Evolutionary conservation across 1,140 invertebrate species (phyloP), one percentile per base, ranked within the genome.

Genomic region (Trichonephila inaurata): DNA sequence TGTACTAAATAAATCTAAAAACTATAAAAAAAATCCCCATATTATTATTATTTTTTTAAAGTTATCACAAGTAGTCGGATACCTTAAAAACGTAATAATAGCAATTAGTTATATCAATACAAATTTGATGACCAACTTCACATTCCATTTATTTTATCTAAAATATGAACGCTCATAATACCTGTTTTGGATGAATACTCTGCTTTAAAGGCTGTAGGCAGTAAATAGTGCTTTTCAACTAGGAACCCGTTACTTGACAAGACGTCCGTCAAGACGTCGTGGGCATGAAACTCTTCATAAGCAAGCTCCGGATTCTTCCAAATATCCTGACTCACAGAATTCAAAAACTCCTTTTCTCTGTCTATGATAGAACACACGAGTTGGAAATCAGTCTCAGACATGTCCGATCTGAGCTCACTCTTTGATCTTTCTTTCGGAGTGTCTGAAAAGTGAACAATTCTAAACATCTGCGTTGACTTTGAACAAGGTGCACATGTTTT

Each of bases 231-330:
- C 64, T 95, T 95, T 51, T 95, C 93, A 7, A 96, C 95, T 19
- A 82, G 14, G 92, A 96, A 96, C 3, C 95, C 95, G 24, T 94
- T 40, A 40, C 94, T 90, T 62, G 95, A 92, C 3, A 96, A 93
- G 92, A 94, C 95, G 28, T 95, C 91, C 3, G 95, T 95, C 3
- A 96, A 87, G 6, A 95, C 64, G 14, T 95, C 69, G 91, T 96
- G 96, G 6, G 95, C 96, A 91, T 95, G 94, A n/a, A 94, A 64
- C 86, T 96, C 96, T n/a, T 96, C 94, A 58, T 95, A 95, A 58
- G 88, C 93, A 2, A 96, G 89, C 91, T 96, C 96, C 7, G 96
- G 96, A 66, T 95, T 89, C 40, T 95, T 95, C 96, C 95, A 96
- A 24, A 96, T 93, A 40, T 93, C n/a, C 58, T 87, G 72, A 81